Conservation (phyloP, 2,888 invertebrate species). For the Orchesella flavescens region DNA sequence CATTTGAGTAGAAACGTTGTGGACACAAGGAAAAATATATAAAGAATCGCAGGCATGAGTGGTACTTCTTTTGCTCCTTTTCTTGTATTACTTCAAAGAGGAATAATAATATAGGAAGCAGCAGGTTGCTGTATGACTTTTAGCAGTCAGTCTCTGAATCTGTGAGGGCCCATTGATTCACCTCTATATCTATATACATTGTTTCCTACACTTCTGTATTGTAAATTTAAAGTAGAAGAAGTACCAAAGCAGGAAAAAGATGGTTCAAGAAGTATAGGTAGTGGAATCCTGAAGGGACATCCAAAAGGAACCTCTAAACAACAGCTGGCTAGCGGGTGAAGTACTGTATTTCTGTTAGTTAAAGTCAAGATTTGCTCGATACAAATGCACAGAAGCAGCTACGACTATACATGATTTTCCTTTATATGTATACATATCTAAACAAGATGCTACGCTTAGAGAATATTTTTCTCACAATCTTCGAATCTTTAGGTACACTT, state of each 20-base stretch:
- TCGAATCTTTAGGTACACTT: background rate
- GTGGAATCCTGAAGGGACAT: slow-evolving; percentile 21
- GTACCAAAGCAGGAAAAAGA: too few species aligned
- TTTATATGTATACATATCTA: background rate
- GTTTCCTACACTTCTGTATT: background rate
- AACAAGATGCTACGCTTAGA: background rate
- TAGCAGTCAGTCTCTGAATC: slow-evolving; percentile 5
- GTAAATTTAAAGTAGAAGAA: background rate
- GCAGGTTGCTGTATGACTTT: slow-evolving; percentile 40
- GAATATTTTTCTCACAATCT: slow-evolving; percentile 37
- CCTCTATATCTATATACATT: background rate
- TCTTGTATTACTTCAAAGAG: slow-evolving; percentile 21
- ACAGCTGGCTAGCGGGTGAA: slow-evolving; percentile 49
- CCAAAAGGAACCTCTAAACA: slow-evolving; percentile 12
- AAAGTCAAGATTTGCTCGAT: background rate
- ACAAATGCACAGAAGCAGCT: background rate
- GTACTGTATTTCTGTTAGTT: background rate
- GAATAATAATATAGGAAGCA: slow-evolving; percentile 27
- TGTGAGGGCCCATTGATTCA: slow-evolving; percentile 19
- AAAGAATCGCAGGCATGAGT: background rate
- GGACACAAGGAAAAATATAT: background rate
- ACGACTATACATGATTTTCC: background rate
- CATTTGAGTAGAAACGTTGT: background rate
- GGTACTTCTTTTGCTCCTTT: background rate
- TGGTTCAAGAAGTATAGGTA: background rate